These are phyloP conservation scores for Bothrops alternatus DNA, from an alignment of 2,797 vertebrate species.

Conservation along the genomic window DNA sequence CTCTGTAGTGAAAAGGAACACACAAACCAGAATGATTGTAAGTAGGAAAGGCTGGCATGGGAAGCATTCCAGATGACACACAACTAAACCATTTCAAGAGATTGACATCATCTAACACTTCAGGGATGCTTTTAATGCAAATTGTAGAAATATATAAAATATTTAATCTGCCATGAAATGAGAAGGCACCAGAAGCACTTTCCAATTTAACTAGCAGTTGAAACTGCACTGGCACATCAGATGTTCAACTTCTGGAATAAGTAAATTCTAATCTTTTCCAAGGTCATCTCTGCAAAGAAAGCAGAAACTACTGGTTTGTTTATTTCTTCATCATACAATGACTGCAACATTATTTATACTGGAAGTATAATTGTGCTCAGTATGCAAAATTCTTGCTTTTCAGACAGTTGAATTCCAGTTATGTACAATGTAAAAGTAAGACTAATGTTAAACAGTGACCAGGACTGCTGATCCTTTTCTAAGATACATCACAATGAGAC, in stretches of 20 bases:
- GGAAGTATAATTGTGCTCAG: slow-evolving; percentile 56
- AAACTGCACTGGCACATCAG: slow-evolving; percentile 41
- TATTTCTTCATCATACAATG: slow-evolving; percentile 30
- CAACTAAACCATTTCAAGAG: slow-evolving; percentile 29
- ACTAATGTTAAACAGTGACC: slow-evolving; percentile 9
- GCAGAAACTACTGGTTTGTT: slow-evolving; percentile 47
- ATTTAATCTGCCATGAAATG: slow-evolving; percentile 53
- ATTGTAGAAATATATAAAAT: slow-evolving; percentile 49
- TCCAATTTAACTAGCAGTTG: slow-evolving; percentile 32
- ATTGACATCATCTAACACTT: slow-evolving; percentile 25
- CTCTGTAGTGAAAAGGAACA: slow-evolving; percentile 65
- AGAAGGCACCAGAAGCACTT: slow-evolving; percentile 37
- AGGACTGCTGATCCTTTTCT: slow-evolving; percentile 27
- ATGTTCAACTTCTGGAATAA: slow-evolving; percentile 66
- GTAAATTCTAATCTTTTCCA: slow-evolving; percentile 62
- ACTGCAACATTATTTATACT: slow-evolving; percentile 42
- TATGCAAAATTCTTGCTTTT: slow-evolving; percentile 46
- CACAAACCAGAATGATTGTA: slow-evolving; percentile 45
- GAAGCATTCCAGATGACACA: slow-evolving; percentile 10
- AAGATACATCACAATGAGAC: not conserved
- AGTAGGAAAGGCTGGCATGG: slow-evolving; percentile 35
- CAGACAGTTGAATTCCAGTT: slow-evolving; percentile 50
- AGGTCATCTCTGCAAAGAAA: slow-evolving; percentile 64
- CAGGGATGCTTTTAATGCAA: slow-evolving; percentile 24
- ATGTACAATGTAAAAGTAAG: slow-evolving; percentile 38